Evolutionary conservation across 2,797 vertebrate species (phyloP).

Genomic region (Agapornis canus): DNA sequence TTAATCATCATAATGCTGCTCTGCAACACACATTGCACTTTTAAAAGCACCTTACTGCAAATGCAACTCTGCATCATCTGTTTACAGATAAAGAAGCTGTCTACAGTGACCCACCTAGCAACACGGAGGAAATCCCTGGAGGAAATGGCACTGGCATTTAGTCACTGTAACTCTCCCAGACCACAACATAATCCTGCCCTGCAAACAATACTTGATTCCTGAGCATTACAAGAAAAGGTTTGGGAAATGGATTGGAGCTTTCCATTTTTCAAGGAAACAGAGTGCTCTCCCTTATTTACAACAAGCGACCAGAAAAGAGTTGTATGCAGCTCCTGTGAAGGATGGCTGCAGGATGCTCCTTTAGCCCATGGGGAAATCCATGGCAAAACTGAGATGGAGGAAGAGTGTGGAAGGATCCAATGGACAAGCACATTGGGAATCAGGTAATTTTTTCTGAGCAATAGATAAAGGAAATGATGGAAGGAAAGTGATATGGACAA

Average conservation of each 20-base stretch:
- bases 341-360: neutral
- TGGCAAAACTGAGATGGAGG: accelerated
- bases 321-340: neutral
- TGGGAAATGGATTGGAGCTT: neutral
- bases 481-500: neutral
- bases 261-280: neutral
- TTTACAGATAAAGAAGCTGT: neutral
- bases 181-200: neutral
- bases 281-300: neutral
- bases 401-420: neutral
- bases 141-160: neutral
- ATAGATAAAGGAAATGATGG: neutral
- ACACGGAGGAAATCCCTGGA: neutral
- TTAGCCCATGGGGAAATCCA: neutral
- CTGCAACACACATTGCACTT: neutral
- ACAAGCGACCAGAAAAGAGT: neutral
- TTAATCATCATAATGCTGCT: neutral
- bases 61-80: neutral
- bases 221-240: neutral
- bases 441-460: accelerated
- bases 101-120: neutral
- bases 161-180: neutral
- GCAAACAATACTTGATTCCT: accelerated
- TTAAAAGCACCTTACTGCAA: neutral
- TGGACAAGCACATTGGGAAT: neutral